Percentiles rank a stretch among this genome's conserved stretches.
Conservation (phyloP, 2,888 invertebrate genomes). For the Drosophila anomalata region DNA sequence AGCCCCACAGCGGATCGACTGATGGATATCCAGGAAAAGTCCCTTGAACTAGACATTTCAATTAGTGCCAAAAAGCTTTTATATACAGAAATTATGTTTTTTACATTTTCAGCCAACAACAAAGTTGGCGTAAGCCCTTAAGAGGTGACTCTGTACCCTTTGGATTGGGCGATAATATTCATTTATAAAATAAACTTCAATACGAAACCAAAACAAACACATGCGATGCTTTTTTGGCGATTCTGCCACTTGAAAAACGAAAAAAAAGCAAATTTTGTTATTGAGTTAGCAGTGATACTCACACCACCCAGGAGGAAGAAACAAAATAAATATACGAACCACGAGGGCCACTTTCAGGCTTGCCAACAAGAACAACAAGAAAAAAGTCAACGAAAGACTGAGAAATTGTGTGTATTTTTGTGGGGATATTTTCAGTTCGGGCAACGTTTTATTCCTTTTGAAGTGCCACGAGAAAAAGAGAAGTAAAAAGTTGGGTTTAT, state of each 20-base stretch:
- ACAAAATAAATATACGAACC: slow-evolving; percentile 35
- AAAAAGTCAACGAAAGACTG: slow-evolving; percentile 30
- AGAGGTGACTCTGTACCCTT: slow-evolving; percentile 1
- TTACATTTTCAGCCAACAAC: no score
- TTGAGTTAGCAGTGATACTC: slow-evolving; percentile 51
- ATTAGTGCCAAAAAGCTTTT: not conserved
- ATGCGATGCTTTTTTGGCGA: slow-evolving; percentile 32
- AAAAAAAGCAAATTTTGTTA: slow-evolving; percentile 65
- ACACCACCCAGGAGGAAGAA: slow-evolving; percentile 9
- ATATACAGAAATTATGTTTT: not conserved
- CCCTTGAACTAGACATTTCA: not conserved
- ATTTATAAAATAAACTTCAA: slow-evolving; percentile 28
- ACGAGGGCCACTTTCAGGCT: slow-evolving; percentile 48
- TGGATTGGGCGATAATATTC: slow-evolving; percentile 15
- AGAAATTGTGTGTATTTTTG: slow-evolving; percentile 47
- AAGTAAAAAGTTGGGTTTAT: slow-evolving; percentile 38
- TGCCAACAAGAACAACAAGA: slow-evolving; percentile 29
- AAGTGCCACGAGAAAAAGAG: slow-evolving; percentile 51
- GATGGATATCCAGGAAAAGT: not conserved
- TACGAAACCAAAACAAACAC: slow-evolving; percentile 26
- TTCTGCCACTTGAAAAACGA: slow-evolving; percentile 42
- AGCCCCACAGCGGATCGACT: not conserved
- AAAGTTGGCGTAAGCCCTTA: no score
- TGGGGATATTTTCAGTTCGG: slow-evolving; percentile 48
- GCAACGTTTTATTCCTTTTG: slow-evolving; percentile 70